Conservation (phyloP, 2,888 invertebrate genomes). For the Aphidius colemani region DNA sequence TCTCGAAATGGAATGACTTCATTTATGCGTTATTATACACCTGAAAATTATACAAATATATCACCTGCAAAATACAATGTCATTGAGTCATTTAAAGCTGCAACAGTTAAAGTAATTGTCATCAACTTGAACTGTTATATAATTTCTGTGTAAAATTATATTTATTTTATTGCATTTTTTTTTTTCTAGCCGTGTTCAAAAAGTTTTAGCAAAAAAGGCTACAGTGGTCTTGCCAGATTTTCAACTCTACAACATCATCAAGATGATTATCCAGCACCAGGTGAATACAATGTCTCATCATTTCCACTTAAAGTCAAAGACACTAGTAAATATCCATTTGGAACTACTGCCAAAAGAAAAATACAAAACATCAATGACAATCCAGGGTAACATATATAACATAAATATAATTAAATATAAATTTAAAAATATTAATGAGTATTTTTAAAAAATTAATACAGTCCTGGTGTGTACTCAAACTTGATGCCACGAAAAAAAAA, state of each 20-base stretch:
- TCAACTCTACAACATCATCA: constrained; percentile 23
- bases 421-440: neutral
- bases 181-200: constrained; percentile 42
- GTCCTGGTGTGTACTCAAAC: constrained; percentile 46
- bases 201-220: constrained; percentile 50
- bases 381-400: too few relatives aligned
- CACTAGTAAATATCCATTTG: constrained; percentile 41
- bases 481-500: constrained; percentile 32
- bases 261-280: constrained; percentile 46
- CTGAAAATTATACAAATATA: constrained; percentile 44
- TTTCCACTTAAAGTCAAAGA: constrained; percentile 34
- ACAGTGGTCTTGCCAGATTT: constrained; percentile 47
- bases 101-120: constrained; percentile 37
- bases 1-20: constrained; percentile 43
- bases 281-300: constrained; percentile 36
- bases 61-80: constrained; percentile 46
- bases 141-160: too few relatives aligned
- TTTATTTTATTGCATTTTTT: constrained; percentile 4
- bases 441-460: constrained; percentile 29
- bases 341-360: constrained; percentile 39
- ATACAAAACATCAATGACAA: constrained; percentile 35
- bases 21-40: constrained; percentile 46
- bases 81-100: constrained; percentile 42
- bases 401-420: constrained; percentile 20
- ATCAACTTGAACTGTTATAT: too few relatives aligned